Percentiles rank a stretch among this genome's conserved stretches.
phyloP scores from a whole-genome alignment of 2,797 vertebrate species.

The Poecile montanus region DNA sequence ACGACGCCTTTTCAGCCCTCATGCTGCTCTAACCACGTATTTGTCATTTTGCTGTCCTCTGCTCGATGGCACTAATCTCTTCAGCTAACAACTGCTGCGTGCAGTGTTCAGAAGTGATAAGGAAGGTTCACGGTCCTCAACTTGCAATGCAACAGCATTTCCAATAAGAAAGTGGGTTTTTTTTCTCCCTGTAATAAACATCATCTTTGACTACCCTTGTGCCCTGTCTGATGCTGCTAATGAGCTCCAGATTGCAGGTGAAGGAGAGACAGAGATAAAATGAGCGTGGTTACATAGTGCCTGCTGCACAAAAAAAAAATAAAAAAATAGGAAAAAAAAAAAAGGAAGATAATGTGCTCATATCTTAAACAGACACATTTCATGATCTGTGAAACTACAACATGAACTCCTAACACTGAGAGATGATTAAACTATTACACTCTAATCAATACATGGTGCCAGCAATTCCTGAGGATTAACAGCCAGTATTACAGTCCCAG shows the following conservation, averaged over 20 bases:
- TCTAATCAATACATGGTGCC: constrained; percentile 42
- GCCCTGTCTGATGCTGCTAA: constrained; percentile 1
- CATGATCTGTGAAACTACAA: constrained; percentile 63
- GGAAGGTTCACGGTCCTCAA: not conserved
- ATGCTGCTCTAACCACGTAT: not conserved
- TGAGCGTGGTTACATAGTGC: not conserved
- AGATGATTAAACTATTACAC: constrained; percentile 64
- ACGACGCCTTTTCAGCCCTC: not conserved
- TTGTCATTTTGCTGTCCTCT: not conserved
- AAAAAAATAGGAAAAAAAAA: not conserved
- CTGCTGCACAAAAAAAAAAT: not conserved
- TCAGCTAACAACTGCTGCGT: not conserved
- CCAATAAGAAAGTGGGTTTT: not conserved
- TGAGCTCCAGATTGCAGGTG: not conserved
- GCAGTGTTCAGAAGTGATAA: constrained; percentile 27
- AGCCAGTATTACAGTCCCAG: not conserved
- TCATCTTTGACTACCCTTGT: not conserved
- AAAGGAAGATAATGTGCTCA: not conserved
- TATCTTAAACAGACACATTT: constrained; percentile 69
- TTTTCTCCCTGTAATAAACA: constrained; percentile 7
- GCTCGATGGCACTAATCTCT: not conserved
- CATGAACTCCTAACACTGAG: constrained; percentile 36
- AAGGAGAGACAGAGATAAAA: constrained; percentile 27
- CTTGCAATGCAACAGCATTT: not conserved
- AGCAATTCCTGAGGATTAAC: constrained; percentile 41